phyloP scores from a whole-genome alignment of 2,113 vertebrate genomes.

The Globicephala melas region DNA sequence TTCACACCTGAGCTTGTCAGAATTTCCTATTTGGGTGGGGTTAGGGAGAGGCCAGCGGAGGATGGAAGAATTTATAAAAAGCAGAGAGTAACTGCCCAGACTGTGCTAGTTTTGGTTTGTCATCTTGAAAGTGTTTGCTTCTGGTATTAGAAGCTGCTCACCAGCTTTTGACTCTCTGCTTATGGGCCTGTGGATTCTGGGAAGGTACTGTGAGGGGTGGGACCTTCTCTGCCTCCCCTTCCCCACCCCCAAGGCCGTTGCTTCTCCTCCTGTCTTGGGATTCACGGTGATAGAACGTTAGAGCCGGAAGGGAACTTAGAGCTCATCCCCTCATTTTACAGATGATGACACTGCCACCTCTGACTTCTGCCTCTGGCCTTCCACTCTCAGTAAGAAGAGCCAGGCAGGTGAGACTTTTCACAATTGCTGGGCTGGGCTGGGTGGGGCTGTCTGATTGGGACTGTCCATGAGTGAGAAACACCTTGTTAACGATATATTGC shows the following conservation, averaged over 20 bases:
- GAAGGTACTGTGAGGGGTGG: slow-evolving; percentile 32
- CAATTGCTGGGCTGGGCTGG: slow-evolving; percentile 64
- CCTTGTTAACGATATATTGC: background rate
- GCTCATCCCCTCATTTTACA: slow-evolving; percentile 74
- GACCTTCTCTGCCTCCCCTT: background rate
- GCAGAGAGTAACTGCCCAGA: slow-evolving; percentile 6
- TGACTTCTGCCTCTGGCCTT: slow-evolving; percentile 78
- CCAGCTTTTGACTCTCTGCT: slow-evolving; percentile 29
- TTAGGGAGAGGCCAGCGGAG: background rate
- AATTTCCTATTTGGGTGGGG: background rate
- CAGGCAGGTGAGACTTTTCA: slow-evolving; percentile 76
- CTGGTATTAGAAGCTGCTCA: slow-evolving; percentile 29
- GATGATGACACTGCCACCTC: slow-evolving; percentile 74
- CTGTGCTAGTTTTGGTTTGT: slow-evolving; percentile 40
- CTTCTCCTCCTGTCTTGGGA: slow-evolving; percentile 40
- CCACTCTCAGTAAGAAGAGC: slow-evolving; percentile 77
- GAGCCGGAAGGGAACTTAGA: slow-evolving; percentile 75
- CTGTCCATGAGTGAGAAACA: slow-evolving; percentile 19
- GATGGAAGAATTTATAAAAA: slow-evolving; percentile 25
- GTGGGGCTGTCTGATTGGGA: slow-evolving; percentile 46
- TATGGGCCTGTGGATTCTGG: slow-evolving; percentile 38
- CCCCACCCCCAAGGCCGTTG: background rate
- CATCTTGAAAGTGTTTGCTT: slow-evolving; percentile 65
- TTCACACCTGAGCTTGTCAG: slow-evolving; percentile 8
- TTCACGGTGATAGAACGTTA: slow-evolving; percentile 36